These are phyloP conservation scores for Perccottus glenii DNA, from an alignment of 2,113 vertebrate species.

Conservation along the genomic window DNA sequence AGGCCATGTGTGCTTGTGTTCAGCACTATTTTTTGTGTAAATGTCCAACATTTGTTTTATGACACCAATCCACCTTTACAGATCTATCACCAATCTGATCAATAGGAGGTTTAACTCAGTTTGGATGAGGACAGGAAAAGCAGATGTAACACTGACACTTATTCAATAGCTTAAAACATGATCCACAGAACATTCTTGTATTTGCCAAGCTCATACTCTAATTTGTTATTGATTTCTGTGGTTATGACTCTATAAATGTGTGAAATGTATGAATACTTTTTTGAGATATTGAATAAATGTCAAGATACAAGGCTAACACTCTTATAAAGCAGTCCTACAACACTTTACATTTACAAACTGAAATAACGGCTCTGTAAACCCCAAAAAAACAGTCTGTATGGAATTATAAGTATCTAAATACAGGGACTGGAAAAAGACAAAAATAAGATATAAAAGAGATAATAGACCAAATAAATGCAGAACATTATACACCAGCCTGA, in stretches of 20 bases:
- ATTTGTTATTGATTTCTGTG: constrained; percentile 52
- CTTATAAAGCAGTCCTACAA: constrained; percentile 16
- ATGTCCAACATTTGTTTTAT: constrained; percentile 7
- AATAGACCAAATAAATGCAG: too few relatives aligned
- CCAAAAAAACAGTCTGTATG: too few relatives aligned
- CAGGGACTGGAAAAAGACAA: too few relatives aligned
- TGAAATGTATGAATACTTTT: constrained; percentile 19
- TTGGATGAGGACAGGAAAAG: constrained; percentile 4
- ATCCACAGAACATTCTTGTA: not conserved
- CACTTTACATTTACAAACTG: not conserved
- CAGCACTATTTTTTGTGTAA: not conserved
- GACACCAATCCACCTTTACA: constrained; percentile 14
- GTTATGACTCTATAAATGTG: constrained; percentile 30
- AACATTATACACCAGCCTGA: too few relatives aligned
- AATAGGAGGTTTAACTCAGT: constrained; percentile 31
- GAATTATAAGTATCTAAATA: too few relatives aligned
- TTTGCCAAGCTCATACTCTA: constrained; percentile 22
- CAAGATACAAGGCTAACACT: constrained; percentile 24
- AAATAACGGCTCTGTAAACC: too few relatives aligned
- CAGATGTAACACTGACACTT: constrained; percentile 38
- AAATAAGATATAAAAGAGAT: too few relatives aligned
- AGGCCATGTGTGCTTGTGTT: not conserved
- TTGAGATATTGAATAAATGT: constrained; percentile 31
- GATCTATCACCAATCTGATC: constrained; percentile 26
- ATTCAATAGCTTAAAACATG: constrained; percentile 41